phyloP scores from a whole-genome alignment of 2,113 vertebrate genomes.

The Nibea coibor region DNA sequence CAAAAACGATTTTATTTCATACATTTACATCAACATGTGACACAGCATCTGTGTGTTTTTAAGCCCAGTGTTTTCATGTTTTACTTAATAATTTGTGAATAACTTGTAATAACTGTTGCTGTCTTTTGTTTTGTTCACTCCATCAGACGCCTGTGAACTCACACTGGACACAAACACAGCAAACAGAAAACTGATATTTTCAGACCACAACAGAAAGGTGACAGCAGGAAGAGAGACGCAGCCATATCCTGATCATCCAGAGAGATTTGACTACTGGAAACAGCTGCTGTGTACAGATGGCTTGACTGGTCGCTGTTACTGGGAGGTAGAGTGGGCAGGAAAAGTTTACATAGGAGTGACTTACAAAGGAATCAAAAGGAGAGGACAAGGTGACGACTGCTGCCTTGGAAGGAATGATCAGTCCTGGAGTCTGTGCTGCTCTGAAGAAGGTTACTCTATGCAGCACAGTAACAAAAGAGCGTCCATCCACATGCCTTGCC shows the following conservation, averaged over 20 bases:
- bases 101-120: neutral
- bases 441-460: neutral
- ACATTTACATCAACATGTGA: neutral
- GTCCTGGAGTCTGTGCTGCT: constrained; percentile 59
- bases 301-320: constrained; percentile 51
- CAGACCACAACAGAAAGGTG: constrained; percentile 32
- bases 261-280: constrained; percentile 55
- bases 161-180: constrained; percentile 48
- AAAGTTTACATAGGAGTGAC: constrained; percentile 28
- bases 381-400: neutral
- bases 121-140: neutral
- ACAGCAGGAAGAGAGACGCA: neutral
- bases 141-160: constrained; percentile 21
- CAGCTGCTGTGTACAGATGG: constrained; percentile 52
- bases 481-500: accelerated
- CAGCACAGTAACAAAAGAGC: neutral
- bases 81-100: neutral
- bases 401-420: constrained; percentile 37
- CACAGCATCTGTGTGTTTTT: too few relatives aligned
- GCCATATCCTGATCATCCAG: constrained; percentile 45
- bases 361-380: constrained; percentile 20
- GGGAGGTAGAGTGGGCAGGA: constrained; percentile 52
- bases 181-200: neutral
- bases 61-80: too few relatives aligned
- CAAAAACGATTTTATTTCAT: neutral